A percentile compares a stretch with the other conserved stretches of the same genome.
These are phyloP conservation scores for Chondrosia reniformis DNA, from an alignment of 37 sponge, comb jelly and placozoan species.

Conservation along the genomic window DNA sequence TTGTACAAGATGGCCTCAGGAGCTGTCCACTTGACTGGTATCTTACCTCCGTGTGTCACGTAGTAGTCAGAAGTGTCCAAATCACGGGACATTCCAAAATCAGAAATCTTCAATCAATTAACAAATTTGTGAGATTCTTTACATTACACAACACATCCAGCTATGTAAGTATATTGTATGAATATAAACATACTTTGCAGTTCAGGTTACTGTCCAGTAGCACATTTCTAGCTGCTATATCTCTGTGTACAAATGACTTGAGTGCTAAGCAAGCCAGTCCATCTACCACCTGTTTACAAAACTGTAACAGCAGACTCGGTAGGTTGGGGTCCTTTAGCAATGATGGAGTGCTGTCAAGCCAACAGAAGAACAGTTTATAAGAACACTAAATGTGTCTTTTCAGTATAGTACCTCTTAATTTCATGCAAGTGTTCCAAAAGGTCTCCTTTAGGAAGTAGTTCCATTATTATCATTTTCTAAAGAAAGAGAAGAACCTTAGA, in stretches of 20 bases:
- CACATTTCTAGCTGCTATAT: constrained; percentile 30
- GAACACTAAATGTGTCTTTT: background rate
- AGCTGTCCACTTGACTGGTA: too few relatives aligned
- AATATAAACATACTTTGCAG: too few relatives aligned
- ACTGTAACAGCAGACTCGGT: constrained; percentile 9
- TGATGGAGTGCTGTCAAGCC: constrained; percentile 4
- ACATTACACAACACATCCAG: too few relatives aligned
- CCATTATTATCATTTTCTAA: constrained; percentile 10
- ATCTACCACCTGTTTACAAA: constrained; percentile 21
- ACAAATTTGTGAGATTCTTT: too few relatives aligned
- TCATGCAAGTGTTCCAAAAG: background rate
- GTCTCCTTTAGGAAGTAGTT: background rate
- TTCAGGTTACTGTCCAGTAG: constrained; percentile 7
- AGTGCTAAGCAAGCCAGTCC: constrained; percentile 5
- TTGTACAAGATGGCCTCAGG: too few relatives aligned
- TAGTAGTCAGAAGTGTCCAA: too few relatives aligned
- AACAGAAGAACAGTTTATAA: too few relatives aligned
- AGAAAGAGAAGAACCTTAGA: background rate
- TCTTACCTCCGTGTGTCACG: too few relatives aligned
- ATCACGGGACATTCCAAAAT: too few relatives aligned
- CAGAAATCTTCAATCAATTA: too few relatives aligned
- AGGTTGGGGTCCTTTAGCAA: background rate
- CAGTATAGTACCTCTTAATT: background rate
- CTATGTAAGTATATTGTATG: too few relatives aligned
- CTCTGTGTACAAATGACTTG: constrained; percentile 35